Conservation (phyloP, 2,888 invertebrate species). For the Volucella inanis region DNA sequence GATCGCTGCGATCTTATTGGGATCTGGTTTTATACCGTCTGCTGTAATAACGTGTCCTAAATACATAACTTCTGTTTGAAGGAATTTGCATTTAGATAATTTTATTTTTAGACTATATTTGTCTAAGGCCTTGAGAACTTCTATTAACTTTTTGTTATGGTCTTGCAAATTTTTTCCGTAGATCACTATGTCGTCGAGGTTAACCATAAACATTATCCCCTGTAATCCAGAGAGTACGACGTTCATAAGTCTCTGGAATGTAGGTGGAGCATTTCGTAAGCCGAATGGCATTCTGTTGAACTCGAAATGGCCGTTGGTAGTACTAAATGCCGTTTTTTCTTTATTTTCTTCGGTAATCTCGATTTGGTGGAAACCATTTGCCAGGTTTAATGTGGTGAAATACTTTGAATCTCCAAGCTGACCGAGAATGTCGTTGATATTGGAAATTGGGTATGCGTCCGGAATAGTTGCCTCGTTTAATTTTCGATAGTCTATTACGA, state of each 20-base stretch:
- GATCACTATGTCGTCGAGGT: conserved; percentile 24
- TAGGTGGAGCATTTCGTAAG: conserved; percentile 11
- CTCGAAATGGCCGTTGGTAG: conserved; percentile 5
- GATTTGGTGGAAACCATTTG: conserved; percentile 22
- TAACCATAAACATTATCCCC: conserved; percentile 22
- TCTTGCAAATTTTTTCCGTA: conserved; percentile 2
- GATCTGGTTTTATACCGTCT: conserved; percentile 22
- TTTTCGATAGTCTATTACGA: conserved; percentile 18
- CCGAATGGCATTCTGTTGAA: conserved; percentile 36
- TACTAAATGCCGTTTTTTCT: conserved; percentile 32
- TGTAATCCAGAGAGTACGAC: conserved; percentile 9
- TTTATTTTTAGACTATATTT: conserved; percentile 12
- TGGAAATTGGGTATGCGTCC: conserved; percentile 7
- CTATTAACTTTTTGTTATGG: conserved; percentile 14
- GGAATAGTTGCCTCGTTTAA: conserved; percentile 22
- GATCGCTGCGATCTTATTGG: conserved; percentile 2
- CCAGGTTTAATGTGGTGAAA: conserved; percentile 7
- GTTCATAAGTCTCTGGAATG: conserved; percentile 43
- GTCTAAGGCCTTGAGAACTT: conserved; percentile 3
- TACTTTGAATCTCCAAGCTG: conserved; percentile 21
- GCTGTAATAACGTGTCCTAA: conserved; percentile 14
- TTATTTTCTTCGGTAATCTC: conserved; percentile 12
- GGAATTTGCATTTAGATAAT: conserved; percentile 18
- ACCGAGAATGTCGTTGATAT: conserved; percentile 10
- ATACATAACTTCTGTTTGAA: conserved; percentile 17